A percentile compares a stretch with the other conserved stretches of the same genome.
Conservation (phyloP, 2,113 vertebrate genomes). For the Haemorhous mexicanus region DNA sequence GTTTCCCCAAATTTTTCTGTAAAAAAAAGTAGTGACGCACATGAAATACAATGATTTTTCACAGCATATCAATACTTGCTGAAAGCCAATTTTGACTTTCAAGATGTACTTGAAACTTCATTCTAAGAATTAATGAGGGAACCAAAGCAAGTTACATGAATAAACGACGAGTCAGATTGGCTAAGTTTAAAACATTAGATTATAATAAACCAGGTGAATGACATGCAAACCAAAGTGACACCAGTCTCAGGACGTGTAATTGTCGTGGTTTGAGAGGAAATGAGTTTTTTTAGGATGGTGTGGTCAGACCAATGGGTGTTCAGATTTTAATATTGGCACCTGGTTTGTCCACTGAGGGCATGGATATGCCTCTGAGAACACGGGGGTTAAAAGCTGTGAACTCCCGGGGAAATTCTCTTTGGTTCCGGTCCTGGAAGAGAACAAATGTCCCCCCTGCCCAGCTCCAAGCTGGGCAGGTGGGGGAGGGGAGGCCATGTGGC, state of each 20-base stretch:
- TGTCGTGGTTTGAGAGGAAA: too few species aligned
- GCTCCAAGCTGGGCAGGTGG: too few species aligned
- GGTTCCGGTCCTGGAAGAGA: too few species aligned
- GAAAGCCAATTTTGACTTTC: neutral
- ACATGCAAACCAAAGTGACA: neutral
- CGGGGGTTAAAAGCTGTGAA: too few species aligned
- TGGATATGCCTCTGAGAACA: too few species aligned
- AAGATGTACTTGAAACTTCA: neutral
- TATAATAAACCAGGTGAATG: neutral
- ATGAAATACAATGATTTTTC: neutral
- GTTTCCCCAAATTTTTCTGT: neutral
- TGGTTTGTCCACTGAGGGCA: too few species aligned
- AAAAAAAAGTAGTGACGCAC: neutral
- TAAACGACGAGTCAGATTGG: neutral
- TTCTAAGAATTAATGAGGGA: neutral
- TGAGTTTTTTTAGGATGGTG: too few species aligned
- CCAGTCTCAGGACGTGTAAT: neutral
- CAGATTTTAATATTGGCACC: too few species aligned
- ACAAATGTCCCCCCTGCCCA: too few species aligned
- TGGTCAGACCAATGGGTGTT: too few species aligned
- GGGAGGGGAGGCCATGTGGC: too few species aligned
- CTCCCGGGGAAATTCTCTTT: too few species aligned
- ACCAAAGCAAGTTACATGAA: neutral
- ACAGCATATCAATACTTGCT: neutral
- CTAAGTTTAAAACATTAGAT: neutral